Evolutionary conservation across 2,113 vertebrate genomes (phyloP).

Genomic region (Phocoena sinus): DNA sequence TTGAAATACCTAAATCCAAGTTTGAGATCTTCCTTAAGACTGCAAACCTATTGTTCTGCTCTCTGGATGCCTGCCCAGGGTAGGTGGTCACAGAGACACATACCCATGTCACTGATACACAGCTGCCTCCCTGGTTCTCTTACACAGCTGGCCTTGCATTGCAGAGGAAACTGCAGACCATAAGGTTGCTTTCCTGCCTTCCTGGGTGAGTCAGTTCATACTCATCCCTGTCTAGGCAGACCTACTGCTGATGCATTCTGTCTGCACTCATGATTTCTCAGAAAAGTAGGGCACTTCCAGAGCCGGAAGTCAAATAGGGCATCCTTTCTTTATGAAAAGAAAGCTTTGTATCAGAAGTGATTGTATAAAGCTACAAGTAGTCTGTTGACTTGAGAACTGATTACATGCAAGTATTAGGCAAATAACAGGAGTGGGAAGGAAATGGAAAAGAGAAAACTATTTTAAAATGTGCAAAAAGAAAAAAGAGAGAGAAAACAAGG

Average conservation of each 20-base stretch:
- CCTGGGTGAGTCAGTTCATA: not conserved
- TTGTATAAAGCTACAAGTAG: not conserved
- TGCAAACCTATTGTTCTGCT: not conserved
- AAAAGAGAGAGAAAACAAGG: not conserved
- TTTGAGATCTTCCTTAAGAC: not conserved
- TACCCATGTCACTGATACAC: fast-evolving
- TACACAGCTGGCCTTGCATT: not conserved
- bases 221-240: not conserved
- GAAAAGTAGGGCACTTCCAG: not conserved
- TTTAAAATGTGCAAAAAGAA: not conserved
- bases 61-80: not conserved
- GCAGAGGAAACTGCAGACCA: not conserved
- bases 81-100: not conserved
- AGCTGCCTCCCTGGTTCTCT: not conserved
- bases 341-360: not conserved
- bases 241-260: not conserved
- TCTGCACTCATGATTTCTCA: not conserved
- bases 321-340: constrained; percentile 3
- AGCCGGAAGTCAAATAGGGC: not conserved
- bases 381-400: not conserved
- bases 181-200: not conserved
- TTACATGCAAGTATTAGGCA: not conserved
- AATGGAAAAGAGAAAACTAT: not conserved
- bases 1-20: not conserved
- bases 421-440: not conserved